Evolutionary conservation across 2,888 invertebrate species (phyloP), one percentile per base, ranked within the genome.

Genomic region (Trachelus stipa): DNA sequence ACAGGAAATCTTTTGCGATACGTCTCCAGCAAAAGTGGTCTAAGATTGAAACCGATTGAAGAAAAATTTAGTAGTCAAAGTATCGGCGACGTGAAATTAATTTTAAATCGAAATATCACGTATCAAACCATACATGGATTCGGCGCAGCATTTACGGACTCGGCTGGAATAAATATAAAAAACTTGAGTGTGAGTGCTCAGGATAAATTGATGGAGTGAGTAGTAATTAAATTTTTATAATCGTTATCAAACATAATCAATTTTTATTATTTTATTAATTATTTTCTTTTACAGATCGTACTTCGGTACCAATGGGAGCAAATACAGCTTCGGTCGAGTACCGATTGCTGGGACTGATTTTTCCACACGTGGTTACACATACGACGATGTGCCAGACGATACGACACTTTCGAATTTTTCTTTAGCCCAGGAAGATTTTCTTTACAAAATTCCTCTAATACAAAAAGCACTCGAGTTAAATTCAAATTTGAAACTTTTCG

Each of bases 261-360:
- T 30, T 71, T n/a, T n/a, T 33, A 34, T 37, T 74, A 73, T 69
- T 37, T 37, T 74, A 73, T 69, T 37, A 73, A 71, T 56, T 34
- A 93, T 40, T 40, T 40, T 15, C 6, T 91, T 35, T 35, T 11
- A 11, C 35, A 96, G 97, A 76, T 95, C 96, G 0, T 96, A 95
- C 89, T 96, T 94, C 86, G 93, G 94, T n/a, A 87, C 92, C 3
- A 91, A 92, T 82, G 97, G 97, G 3, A 92, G 96, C 75, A 95
- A 95, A 82, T 97, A 96, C 91, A 96, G 94, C 83, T 88, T 97
- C 84, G 94, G 96, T 71, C 92, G 97, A 74, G 94, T 97, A 6
- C 95, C 97, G 0, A 96, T 98, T 81, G 97, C 94, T 1, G 97
- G 97, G 11, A 94, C 94, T 80, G 97, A 98, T 91, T 97, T 97